Evolutionary conservation across 1,140 invertebrate species (phyloP), one percentile per base, ranked within the genome.

Genomic region (Leptinotarsa texana): DNA sequence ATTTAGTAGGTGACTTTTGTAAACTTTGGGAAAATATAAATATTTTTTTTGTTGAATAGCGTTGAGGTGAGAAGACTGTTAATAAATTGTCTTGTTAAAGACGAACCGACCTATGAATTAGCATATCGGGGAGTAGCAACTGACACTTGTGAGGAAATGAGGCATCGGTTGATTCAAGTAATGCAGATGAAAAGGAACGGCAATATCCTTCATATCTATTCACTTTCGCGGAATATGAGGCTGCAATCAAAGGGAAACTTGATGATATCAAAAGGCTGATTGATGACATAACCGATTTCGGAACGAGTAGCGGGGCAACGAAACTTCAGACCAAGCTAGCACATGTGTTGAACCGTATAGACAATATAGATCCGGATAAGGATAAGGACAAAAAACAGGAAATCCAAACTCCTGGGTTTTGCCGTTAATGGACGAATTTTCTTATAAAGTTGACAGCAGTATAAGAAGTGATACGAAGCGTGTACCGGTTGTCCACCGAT

Each of bases 101-200:
- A 75, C 2, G 74, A 75, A 47, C 63, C 72, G 1, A 63, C 47
- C 21, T 75, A 75, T 75, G 74, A 75, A 51, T 27, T 75, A n/a
- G 24, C 74, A 3, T 17, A 11, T 4, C 13, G 69, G 47, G 74
- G 74, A 17, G 65, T 75, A 13, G 74, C 69, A n/a, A n/a, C 27
- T 13, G 74, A 69, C 13, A 75, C 51, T 4, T 69, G 69, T 27
- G 74, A 75, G 27, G 69, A 75, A 24, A 75, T 75, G 74, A 17
- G 69, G 2, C 15, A 33, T 51, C 18, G 61, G 1, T 33, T 75
- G 70, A 8, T 57, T 4, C 4, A 63, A 27, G 74, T 69, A 5
- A 27, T n/a, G 15, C 68, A 75, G 63, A 15, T 75, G 47, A 61
- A 75, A 47, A 72, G 33, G 61, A 63, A 13, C 33, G 74, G 74